Conservation (phyloP, 2,113 vertebrate species). For the Poeciliopsis retropinna region DNA sequence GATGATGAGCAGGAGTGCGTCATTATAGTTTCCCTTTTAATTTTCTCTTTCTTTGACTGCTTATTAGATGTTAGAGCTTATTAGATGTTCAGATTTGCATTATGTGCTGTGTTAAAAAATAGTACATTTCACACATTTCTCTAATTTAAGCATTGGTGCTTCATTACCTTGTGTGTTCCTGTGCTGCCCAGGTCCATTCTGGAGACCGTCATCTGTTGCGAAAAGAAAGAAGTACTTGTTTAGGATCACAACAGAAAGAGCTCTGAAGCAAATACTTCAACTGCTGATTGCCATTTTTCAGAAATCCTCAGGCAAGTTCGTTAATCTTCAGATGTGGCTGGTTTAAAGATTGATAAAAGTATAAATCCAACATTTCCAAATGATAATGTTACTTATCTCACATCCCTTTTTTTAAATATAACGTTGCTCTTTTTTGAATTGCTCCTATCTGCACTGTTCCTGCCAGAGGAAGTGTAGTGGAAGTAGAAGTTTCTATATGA, state of each 20-base stretch:
- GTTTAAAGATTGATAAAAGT: not conserved
- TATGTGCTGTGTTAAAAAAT: no score
- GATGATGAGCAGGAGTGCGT: not conserved
- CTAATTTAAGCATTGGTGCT: not conserved
- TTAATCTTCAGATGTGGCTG: not conserved
- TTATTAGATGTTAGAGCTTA: no score
- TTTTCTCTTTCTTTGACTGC: no score
- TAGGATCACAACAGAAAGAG: constrained; percentile 2
- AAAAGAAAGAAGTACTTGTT: constrained; percentile 16
- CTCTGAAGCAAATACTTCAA: not conserved
- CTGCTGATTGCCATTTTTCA: not conserved
- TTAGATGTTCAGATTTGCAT: no score
- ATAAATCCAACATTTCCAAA: not conserved
- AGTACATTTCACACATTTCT: no score
- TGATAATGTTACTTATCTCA: not conserved
- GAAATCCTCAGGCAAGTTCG: not conserved
- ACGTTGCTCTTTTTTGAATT: constrained; percentile 11
- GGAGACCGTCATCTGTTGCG: constrained; percentile 79
- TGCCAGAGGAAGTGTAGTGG: constrained; percentile 55
- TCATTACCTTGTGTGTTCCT: constrained; percentile 79
- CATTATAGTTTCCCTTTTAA: no score
- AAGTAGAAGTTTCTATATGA: constrained; percentile 9
- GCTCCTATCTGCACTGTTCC: constrained; percentile 42
- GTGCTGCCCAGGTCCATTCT: constrained; percentile 80
- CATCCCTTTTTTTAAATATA: constrained; percentile 5